Evolutionary conservation across 64 coral and sea anemone species (phyloP), one percentile per base, ranked within the genome.

Genomic region (Porites australiensis): DNA sequence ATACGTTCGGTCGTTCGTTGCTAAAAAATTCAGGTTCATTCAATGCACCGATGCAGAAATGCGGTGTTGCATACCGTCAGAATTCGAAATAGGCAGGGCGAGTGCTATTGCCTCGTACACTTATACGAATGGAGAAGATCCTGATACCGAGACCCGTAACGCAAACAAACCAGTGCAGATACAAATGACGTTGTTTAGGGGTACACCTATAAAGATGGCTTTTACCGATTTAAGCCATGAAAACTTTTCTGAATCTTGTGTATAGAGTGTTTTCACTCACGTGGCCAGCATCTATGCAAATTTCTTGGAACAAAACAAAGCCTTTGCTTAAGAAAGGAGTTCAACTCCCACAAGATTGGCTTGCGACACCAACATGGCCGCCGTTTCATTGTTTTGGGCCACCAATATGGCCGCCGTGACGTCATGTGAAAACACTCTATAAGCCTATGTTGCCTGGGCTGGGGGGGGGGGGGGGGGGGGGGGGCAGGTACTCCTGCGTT

Each of bases 181-280:
- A 11, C 60, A 68, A 50, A 67, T 18, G 5, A 66, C 44, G 61
- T 45, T 64, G 3, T 83, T 67, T 21, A 66, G 59, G 50, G 81
- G 81, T n/a, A 69, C 14, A 45, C 81, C 81, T 12, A 47, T 84
- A 20, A 84, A 51, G 47, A 14, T 84, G 19, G 81, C 81, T 49
- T 84, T 84, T 69, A 51, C 81, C 1, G 81, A 84, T 19, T 68
- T 84, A 46, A 51, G 47, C 46, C 12, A 16, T 2, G 73, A 68
- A 50, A n/a, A 67, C 19, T 18, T 68, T 23, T 84, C 37, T 43
- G 16, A 84, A 20, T 11, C 8, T 27, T 3, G 1, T 37, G 5
- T 9, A 43, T 80, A 44, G 37, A 61, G 9, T 37, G 27, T 37
- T 37, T 37, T 0, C 27, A 37, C 27, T 1, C 27, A 37, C 27